Evolutionary conservation across 2,797 vertebrate species (phyloP), one percentile per base, ranked within the genome.

Genomic region (Pipistrellus nathusii): DNA sequence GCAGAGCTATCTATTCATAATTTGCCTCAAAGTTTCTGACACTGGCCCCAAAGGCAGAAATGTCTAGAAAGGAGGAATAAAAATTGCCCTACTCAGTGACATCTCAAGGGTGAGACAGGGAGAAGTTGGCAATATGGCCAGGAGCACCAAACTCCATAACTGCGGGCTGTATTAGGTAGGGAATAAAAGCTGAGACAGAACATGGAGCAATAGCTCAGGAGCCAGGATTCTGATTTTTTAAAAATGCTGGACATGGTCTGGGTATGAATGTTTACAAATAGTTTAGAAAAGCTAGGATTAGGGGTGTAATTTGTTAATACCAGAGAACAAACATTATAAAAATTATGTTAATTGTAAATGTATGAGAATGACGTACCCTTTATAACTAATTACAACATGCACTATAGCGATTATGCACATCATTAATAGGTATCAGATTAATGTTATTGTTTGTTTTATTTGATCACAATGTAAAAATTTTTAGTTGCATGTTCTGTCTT

Each of bases 321-420:
- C 64, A 55, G 48, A 92, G 76, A 94, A 93, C 55, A 85, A 94
- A 81, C 48, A 44, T 35, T 75, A 32, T 85, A 87, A 93, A 83
- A 68, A 46, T 85, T 91, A 93, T 91, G 91, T 77, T 95, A 82
- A 96, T 91, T 97, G 93, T 93, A 96, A 71, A 96, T 91, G 94
- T 88, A 78, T 90, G 84, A 85, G 62, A 93, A 51, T 72, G 32
- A 88, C 57, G 91, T 94, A 85, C 27, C 27, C 41, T 83, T 94
- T 93, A 44, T 76, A 90, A 94, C n/a, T 93, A 93, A 94, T 94
- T 90, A 78, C 73, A 84, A 21, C 38, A 27, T 53, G 51, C 21
- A 41, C 51, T 35, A 15, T 38, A 75, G 68, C 73, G 89, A 55
- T 92, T 93, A 82, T 78, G 84, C 51, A 76, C 53, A 88, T 83